phyloP scores from a whole-genome alignment of 1,140 invertebrate species.

The Drosophila mojavensis region DNA sequence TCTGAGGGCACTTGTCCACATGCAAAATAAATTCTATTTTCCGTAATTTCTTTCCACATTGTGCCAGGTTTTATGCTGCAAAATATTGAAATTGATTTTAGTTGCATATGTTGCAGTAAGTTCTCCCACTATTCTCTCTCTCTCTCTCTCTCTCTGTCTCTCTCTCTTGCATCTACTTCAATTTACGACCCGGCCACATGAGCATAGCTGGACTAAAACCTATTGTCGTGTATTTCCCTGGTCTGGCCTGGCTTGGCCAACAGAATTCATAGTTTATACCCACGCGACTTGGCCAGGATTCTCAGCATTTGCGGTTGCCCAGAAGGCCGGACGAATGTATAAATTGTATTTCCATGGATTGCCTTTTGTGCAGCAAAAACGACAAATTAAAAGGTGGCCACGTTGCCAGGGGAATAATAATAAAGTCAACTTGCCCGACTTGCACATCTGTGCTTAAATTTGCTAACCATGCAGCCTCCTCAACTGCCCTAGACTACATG shows the following conservation, averaged over 20 bases:
- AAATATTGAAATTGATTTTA: slow-evolving; percentile 75
- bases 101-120: slow-evolving; percentile 67
- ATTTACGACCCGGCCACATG: slow-evolving; percentile 61
- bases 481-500: too few relatives aligned
- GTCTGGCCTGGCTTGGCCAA: neutral
- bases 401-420: slow-evolving; percentile 8
- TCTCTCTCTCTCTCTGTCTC: too few relatives aligned
- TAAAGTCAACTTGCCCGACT: slow-evolving; percentile 8
- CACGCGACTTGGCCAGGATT: slow-evolving; percentile 27
- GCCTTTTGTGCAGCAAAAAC: slow-evolving; percentile 12
- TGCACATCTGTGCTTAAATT: neutral
- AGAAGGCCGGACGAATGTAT: slow-evolving; percentile 45
- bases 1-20: slow-evolving; percentile 19
- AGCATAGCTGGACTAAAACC: slow-evolving; percentile 14
- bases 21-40: slow-evolving; percentile 70
- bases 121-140: neutral
- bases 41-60: slow-evolving; percentile 50
- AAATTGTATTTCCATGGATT: slow-evolving; percentile 44
- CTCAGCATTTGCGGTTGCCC: slow-evolving; percentile 19
- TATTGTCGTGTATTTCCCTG: slow-evolving; percentile 27
- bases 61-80: slow-evolving; percentile 62
- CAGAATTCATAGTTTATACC: slow-evolving; percentile 30
- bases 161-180: slow-evolving; percentile 11
- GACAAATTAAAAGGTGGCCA: slow-evolving; percentile 35
- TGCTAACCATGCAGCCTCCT: too few relatives aligned